Evolutionary conservation across 1,140 invertebrate genomes (phyloP), one percentile per base, ranked within the genome.

Genomic region (Wiebesia pumilae): DNA sequence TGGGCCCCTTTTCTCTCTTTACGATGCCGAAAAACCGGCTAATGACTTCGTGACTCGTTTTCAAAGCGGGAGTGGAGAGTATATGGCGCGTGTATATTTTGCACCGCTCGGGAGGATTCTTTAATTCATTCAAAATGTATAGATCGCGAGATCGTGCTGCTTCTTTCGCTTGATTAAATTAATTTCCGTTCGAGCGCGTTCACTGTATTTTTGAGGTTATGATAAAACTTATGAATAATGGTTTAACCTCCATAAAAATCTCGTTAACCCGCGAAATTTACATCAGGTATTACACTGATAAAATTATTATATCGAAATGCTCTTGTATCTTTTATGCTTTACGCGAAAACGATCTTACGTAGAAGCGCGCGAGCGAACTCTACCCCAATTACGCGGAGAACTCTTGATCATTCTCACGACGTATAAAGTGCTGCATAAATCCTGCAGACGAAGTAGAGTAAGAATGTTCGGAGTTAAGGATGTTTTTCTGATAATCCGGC

Each of bases 31-130:
- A 83, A 83, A 83, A 83, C 67, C 67, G 71, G 81, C 81, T 83
- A 75, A 75, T 81, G 80, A 81, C 71, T 83, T 83, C 69, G 81
- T 73, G 81, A 84, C 83, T 77, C 71, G 83, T 78, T 83, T 83
- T 83, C 67, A 47, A 82, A 69, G 62, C 80, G 62, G 58, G 58
- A 58, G 62, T 40, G 80, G 38, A 62, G 62, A 67, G 62, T 81
- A 79, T 54, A 58, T 35, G 77, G 77, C 77, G 77, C 51, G 77
- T 79, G 77, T 79, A 79, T 54, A 79, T 54, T 79, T 79, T 79
- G 77, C 43, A 30, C 77, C 77, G 30, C 77, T 79, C 77, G 51
- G 47, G 27, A 79, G 51, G 77, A 79, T 79, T 43, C 51, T 79
- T 79, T 79, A 75, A 75, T 75, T 75, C 71, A 75, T 75, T 75